Conservation (phyloP, 2,797 vertebrate genomes). For the Monodelphis domestica region DNA sequence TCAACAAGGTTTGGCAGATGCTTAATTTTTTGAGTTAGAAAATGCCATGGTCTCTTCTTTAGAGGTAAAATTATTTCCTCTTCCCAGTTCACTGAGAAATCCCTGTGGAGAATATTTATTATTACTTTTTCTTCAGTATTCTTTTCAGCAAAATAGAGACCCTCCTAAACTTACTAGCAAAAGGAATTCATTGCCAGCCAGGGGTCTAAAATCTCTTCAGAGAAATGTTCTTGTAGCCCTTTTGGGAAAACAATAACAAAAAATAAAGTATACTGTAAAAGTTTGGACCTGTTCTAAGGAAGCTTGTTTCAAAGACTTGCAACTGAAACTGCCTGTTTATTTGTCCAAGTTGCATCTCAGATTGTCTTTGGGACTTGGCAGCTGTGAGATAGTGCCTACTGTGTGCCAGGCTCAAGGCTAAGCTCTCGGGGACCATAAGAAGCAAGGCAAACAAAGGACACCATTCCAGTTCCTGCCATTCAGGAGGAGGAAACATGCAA, state of each 20-base stretch:
- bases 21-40: background rate
- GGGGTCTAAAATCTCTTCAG: background rate
- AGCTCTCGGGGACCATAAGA: background rate
- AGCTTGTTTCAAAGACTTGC: slow-evolving; percentile 25
- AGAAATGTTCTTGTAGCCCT: background rate
- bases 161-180: slow-evolving; percentile 4
- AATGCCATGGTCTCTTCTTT: slow-evolving; percentile 15
- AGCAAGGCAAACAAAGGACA: background rate
- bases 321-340: background rate
- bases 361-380: background rate
- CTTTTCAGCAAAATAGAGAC: background rate
- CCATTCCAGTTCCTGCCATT: background rate
- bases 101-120: slow-evolving; percentile 13
- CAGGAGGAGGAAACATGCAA: background rate
- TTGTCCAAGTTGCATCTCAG: background rate
- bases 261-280: background rate
- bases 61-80: slow-evolving; percentile 9
- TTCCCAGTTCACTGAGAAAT: slow-evolving; percentile 24
- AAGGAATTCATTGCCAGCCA: slow-evolving; percentile 1
- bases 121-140: background rate
- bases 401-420: background rate
- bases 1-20: background rate
- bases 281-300: slow-evolving; percentile 40
- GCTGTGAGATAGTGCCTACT: background rate
- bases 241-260: slow-evolving; percentile 20